Evolutionary conservation across 2,113 vertebrate genomes (phyloP), one percentile per base, ranked within the genome.

Genomic region (Scalopus aquaticus): DNA sequence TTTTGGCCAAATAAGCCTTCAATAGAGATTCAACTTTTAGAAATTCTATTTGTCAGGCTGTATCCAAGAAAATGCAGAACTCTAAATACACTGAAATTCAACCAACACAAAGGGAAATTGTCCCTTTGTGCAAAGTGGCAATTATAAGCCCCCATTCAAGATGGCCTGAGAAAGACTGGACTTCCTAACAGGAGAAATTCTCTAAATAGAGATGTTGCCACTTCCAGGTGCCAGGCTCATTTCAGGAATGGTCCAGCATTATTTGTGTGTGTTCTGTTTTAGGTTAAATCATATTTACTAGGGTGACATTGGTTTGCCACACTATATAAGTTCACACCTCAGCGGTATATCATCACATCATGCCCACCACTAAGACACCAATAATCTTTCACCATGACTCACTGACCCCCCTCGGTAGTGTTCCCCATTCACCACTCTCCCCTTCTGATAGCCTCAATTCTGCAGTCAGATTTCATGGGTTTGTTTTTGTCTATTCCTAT

Each of bases 41-140:
- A 96, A 93, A 74, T 83, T 64, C 10, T 74, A 54, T 20, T 94
- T 96, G 13, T n/a, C 22, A 37, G 56, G 42, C 35, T 54, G 2
- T 35, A 65, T 35, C 30, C 5, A 70, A 84, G 60, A 46, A 79
- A 80, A 77, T 42, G 39, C 32, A 89, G 35, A 74, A 90, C 56
- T 74, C 17, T 37, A 56, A 74, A 90, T 86, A 72, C 78, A 76
- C 8, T 5, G 3, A 22, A 77, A 93, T 51, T 60, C 8, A 90
- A 12, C 15, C 42, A 72, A 4, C 28, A 42, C 28, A 89, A 82
- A 70, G 22, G 39, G 73, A 89, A 91, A 88, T 1, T 67, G 6
- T 60, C 64, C n/a, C 35, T 88, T 90, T 84, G 30, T 37, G 9
- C 46, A 72, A 69, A 80, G 24, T 39, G n/a, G 20, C 46, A 73